A percentile compares a stretch with the other conserved stretches of the same genome.
phyloP scores from a whole-genome alignment of 1,140 invertebrate species.

The Drosophila albomicans region DNA sequence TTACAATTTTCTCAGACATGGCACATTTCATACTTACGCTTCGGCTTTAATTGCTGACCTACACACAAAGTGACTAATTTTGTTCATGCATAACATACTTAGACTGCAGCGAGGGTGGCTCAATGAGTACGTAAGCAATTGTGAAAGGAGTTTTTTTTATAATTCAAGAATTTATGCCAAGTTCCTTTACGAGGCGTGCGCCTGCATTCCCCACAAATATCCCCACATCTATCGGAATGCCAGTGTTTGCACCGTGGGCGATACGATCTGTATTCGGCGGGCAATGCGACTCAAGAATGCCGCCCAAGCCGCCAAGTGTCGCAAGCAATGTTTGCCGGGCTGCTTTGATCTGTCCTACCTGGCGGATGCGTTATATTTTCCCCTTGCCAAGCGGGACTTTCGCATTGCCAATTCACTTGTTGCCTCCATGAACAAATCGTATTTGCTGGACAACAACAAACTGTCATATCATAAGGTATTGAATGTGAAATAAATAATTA shows the following conservation, averaged over 20 bases:
- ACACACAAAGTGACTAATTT: slow-evolving; percentile 74
- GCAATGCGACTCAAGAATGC: slow-evolving; percentile 25
- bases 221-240: slow-evolving; percentile 84
- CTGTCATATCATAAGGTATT: too few species aligned
- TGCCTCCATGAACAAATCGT: slow-evolving; percentile 60
- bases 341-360: slow-evolving; percentile 73
- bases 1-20: slow-evolving; percentile 27
- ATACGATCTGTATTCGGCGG: slow-evolving; percentile 46
- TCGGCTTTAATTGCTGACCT: slow-evolving; percentile 74
- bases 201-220: slow-evolving; percentile 90
- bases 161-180: slow-evolving; percentile 86
- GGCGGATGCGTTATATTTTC: slow-evolving; percentile 65
- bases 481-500: too few species aligned
- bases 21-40: slow-evolving; percentile 24
- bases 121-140: neutral
- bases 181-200: slow-evolving; percentile 87
- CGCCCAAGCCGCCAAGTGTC: slow-evolving; percentile 37
- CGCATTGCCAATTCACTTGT: slow-evolving; percentile 55
- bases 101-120: slow-evolving; percentile 14
- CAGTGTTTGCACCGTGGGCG: slow-evolving; percentile 51
- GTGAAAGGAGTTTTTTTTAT: too few species aligned
- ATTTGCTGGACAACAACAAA: slow-evolving; percentile 85
- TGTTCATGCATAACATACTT: slow-evolving; percentile 15
- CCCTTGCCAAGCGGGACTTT: slow-evolving; percentile 56
- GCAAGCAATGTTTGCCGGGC: slow-evolving; percentile 56